These are phyloP conservation scores for Hydrolagus affinis DNA, from an alignment of 2,113 vertebrate species.

Conservation along the genomic window DNA sequence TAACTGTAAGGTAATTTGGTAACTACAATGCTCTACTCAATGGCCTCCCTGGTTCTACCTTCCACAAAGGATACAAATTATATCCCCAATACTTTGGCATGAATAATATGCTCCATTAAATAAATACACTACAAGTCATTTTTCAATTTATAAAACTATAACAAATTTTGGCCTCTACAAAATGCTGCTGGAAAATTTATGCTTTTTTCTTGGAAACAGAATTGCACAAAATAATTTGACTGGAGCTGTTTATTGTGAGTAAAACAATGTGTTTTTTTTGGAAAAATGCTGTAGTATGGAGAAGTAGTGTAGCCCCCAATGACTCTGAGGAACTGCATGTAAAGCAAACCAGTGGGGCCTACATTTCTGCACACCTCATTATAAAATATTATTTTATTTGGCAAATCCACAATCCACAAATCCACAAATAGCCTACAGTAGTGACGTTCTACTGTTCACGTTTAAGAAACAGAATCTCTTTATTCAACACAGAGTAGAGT, in stretches of 20 bases:
- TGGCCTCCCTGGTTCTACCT: no score
- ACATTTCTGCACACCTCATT: not conserved
- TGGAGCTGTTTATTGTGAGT: not conserved
- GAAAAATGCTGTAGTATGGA: not conserved
- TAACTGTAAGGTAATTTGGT: no score
- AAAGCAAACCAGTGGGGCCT: not conserved
- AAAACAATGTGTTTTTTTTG: not conserved
- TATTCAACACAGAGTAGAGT: not conserved
- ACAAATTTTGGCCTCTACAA: not conserved
- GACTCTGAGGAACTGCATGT: not conserved
- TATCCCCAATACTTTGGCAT: no score
- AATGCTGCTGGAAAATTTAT: not conserved
- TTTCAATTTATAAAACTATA: not conserved
- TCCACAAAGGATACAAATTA: no score
- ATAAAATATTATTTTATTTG: slow-evolving; percentile 2
- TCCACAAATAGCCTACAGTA: not conserved
- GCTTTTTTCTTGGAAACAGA: not conserved
- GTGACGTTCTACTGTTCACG: not conserved
- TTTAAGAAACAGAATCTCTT: not conserved
- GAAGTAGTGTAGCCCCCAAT: not conserved
- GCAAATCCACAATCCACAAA: not conserved
- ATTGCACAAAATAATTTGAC: not conserved
- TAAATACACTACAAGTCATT: no score
- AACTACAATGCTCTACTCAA: no score
- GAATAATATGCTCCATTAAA: no score